phyloP scores from a whole-genome alignment of 2,113 vertebrate genomes.

The Toxotes chatareus region DNA sequence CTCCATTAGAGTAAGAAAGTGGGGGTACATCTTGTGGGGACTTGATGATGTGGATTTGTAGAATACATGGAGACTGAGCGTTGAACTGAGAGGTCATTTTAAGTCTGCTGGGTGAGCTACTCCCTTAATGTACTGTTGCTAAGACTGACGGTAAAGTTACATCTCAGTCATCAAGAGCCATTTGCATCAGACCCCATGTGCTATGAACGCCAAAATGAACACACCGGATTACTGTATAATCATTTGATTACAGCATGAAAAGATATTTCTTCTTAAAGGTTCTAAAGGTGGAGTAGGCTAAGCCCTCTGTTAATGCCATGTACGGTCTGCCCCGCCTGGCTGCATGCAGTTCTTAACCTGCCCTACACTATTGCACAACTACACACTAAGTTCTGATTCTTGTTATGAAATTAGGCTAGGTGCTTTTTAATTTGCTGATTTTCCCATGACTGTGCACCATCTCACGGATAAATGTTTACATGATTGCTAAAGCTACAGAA shows the following conservation, averaged over 20 bases:
- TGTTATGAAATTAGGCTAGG: conserved; percentile 11
- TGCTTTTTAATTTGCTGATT: background rate
- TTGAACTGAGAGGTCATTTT: conserved; percentile 10
- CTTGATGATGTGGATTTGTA: conserved; percentile 12
- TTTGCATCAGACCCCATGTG: background rate
- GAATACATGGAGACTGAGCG: background rate
- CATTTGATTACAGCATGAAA: background rate
- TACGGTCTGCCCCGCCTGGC: conserved; percentile 17
- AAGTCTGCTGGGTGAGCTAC: conserved; percentile 2
- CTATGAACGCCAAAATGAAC: background rate
- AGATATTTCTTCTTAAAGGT: background rate
- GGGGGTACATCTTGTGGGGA: background rate
- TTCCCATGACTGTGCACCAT: background rate
- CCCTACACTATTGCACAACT: conserved; percentile 40
- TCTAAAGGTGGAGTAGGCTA: background rate
- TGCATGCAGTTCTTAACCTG: conserved; percentile 48
- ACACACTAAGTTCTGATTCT: background rate
- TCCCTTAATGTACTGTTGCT: conserved; percentile 2
- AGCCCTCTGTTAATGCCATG: background rate
- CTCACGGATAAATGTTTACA: background rate
- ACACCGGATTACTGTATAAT: background rate
- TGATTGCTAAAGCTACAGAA: background rate
- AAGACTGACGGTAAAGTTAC: background rate
- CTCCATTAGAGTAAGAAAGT: background rate
- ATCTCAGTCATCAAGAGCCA: background rate